A percentile compares a stretch with the other conserved stretches of the same genome.
Conservation (phyloP, 2,113 vertebrate genomes). For the Lepus timidus region DNA sequence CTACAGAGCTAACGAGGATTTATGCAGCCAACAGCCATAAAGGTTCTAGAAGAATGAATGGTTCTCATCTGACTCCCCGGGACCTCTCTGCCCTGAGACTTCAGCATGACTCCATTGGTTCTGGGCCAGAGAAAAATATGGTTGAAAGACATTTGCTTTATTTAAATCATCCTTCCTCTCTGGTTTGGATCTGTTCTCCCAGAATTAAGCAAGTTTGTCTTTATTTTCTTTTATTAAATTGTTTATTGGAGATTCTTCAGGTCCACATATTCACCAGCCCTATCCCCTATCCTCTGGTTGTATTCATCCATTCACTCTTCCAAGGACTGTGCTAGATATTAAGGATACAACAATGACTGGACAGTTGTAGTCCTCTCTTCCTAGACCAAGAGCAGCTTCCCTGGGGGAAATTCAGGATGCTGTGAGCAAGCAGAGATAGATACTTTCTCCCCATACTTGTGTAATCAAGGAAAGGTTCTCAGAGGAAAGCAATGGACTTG, state of each 20-base stretch:
- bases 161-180: not conserved
- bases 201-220: not conserved
- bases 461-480: not conserved
- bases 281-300: not conserved
- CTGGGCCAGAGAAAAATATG: not conserved
- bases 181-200: not conserved
- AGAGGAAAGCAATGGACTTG: not conserved
- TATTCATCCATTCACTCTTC: not conserved
- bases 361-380: not conserved
- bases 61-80: not conserved
- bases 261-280: not conserved
- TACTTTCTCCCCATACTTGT: not conserved
- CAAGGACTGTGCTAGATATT: not conserved
- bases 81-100: not conserved
- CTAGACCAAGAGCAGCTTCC: not conserved
- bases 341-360: not conserved
- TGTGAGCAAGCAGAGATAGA: not conserved
- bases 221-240: slow-evolving; percentile 45
- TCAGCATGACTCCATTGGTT: not conserved
- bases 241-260: slow-evolving; percentile 23
- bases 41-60: not conserved
- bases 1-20: too few species aligned
- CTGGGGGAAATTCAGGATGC: not conserved
- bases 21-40: not conserved
- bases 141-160: not conserved